phyloP scores from a whole-genome alignment of 1,140 invertebrate genomes.

The Scaptomyza montana region DNA sequence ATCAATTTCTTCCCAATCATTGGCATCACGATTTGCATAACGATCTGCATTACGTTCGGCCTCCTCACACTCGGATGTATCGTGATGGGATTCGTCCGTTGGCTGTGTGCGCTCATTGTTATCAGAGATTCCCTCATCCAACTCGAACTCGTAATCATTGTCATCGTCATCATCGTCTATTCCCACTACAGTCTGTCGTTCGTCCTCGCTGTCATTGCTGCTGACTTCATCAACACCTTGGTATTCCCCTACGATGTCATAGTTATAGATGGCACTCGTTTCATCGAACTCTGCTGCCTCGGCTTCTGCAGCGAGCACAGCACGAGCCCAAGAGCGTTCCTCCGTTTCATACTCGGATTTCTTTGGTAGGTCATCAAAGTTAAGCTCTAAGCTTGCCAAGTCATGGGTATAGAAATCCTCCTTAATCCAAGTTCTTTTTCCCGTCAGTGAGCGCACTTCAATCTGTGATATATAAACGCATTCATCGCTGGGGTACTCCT shows the following conservation, averaged over 20 bases:
- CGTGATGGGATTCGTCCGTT: conserved; percentile 79
- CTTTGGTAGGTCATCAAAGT: conserved; percentile 2
- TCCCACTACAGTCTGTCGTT: conserved; percentile 77
- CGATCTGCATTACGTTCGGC: conserved; percentile 78
- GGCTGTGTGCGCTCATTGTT: conserved; percentile 77
- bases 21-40: conserved; percentile 68
- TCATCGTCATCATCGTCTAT: conserved; percentile 75
- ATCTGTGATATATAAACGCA: conserved; percentile 75
- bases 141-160: conserved; percentile 67
- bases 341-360: conserved; percentile 3
- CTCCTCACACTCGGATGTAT: conserved; percentile 79
- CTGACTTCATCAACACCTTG: conserved; percentile 38
- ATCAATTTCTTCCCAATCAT: conserved; percentile 76
- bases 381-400: conserved; percentile 24
- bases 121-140: conserved; percentile 80
- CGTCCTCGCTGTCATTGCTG: conserved; percentile 77
- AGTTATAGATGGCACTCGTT: conserved; percentile 67
- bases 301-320: conserved; percentile 58
- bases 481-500: conserved; percentile 79
- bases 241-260: conserved; percentile 47
- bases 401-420: conserved; percentile 72
- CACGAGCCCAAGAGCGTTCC: conserved; percentile 48
- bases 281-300: conserved; percentile 67
- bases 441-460: conserved; percentile 67
- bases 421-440: conserved; percentile 70